phyloP scores from a whole-genome alignment of 2,888 invertebrate species.

The Zhuqinia jingwanae region DNA sequence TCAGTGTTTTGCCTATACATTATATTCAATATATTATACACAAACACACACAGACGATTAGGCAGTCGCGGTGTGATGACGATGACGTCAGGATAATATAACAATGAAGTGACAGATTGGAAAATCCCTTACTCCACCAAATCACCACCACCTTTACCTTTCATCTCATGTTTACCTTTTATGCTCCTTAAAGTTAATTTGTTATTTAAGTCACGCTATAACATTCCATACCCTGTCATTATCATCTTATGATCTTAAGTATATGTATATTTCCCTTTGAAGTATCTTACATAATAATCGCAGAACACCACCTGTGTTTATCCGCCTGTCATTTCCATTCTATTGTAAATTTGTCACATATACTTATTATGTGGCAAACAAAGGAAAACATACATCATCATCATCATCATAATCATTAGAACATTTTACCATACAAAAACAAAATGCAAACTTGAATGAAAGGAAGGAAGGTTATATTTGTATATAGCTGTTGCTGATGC shows the following conservation, averaged over 20 bases:
- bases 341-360: slow-evolving; percentile 1
- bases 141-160: too few relatives aligned
- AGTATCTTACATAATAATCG: neutral
- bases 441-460: too few relatives aligned
- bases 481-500: too few relatives aligned
- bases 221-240: neutral
- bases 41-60: too few relatives aligned
- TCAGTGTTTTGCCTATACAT: too few relatives aligned
- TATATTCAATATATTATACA: too few relatives aligned
- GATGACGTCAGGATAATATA: too few relatives aligned
- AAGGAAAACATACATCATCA: neutral
- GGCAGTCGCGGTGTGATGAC: too few relatives aligned
- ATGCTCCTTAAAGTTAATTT: neutral
- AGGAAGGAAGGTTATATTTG: neutral
- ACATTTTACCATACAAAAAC: too few relatives aligned
- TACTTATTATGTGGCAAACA: neutral
- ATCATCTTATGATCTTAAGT: neutral
- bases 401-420: neutral
- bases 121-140: too few relatives aligned
- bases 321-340: slow-evolving; percentile 14
- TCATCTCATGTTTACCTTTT: neutral
- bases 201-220: neutral
- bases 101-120: too few relatives aligned
- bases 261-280: neutral
- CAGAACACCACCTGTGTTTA: slow-evolving; percentile 1